Base-by-base conservation (phyloP, 2,888 invertebrate genomes). In the Mesorhabditis spiculigera region DNA sequence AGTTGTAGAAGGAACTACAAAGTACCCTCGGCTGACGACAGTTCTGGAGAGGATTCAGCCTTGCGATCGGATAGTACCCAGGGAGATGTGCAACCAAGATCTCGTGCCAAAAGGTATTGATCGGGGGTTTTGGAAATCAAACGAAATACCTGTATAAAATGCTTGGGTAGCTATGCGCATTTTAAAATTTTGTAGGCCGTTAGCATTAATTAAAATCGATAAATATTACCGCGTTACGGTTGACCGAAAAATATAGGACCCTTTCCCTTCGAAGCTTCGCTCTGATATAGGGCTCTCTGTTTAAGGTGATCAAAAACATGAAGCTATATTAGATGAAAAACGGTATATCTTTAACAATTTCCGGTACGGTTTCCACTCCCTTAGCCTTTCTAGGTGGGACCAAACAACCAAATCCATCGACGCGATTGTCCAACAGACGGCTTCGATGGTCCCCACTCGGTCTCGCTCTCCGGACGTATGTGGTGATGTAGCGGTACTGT, bases 41-140 rank as follows among this genome's bases (percentile, higher is more conserved):
- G 78, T n/a, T 79, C 79, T 42, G 78, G 78, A 45, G 79, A 77
- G 45, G 78, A 77, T 66, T 75, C 75, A 8, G 72, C 72, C 4
- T 68, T 68, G 43, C 71, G 71, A 16, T 66, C 74, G 41, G 74
- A 74, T 65, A 68, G 67, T 63, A 71, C 68, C 3, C 42, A 70
- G 8, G 71, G 71, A 44, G 70, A 68, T 8, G 64, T 70, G 2
- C 68, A 68, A 16, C 71, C 70, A 67, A 50, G 73, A 65, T 73
- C 71, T 69, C 72, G 72, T 43, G 67, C 67, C 68, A 69, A 45
- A 72, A 70, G 69, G 64, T 69, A 71, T 68, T 42, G 67, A 75
- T 42, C 43, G 67, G n/a, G 70, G 67, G 4, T 13, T 43, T 65
- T 67, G 68, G 67, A 68, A 71, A 68, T 63, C 66, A 13, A 64